Conservation (phyloP, 2,888 invertebrate genomes). For the Trachelus iudaicus region DNA sequence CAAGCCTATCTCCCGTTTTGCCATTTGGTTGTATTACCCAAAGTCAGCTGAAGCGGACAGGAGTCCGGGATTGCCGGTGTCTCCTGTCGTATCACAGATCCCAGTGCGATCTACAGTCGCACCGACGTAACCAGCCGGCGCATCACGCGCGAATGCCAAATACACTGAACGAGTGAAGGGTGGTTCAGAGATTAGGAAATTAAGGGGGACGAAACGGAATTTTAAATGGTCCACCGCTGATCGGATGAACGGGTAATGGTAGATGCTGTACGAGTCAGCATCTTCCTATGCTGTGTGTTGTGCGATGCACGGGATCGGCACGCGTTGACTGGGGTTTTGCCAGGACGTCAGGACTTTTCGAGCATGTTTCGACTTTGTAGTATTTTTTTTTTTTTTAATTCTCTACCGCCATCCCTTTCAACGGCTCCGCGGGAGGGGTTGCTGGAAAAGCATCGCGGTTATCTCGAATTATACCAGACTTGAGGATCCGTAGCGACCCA, state of each 20-base stretch:
- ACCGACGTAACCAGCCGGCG: background rate
- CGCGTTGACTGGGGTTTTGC: background rate
- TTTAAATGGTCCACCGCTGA: background rate
- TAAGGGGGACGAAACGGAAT: background rate
- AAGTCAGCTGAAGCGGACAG: conserved; percentile 21
- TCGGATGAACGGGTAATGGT: background rate
- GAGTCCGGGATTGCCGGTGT: background rate
- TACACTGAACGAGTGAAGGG: background rate
- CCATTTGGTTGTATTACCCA: background rate
- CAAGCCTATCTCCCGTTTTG: background rate
- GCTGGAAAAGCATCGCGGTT: background rate
- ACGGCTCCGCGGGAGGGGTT: too few species aligned
- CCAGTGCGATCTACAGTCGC: background rate
- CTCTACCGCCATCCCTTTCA: background rate
- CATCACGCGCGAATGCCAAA: background rate
- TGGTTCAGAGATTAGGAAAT: background rate
- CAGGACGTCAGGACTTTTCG: background rate
- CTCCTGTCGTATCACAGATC: conserved; percentile 2
- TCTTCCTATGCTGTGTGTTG: background rate
- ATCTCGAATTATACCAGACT: background rate
- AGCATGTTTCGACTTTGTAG: background rate
- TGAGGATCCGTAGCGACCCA: background rate
- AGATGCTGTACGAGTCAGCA: background rate
- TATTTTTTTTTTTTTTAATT: background rate
- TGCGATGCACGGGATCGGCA: background rate